phyloP scores from a whole-genome alignment of 2,888 invertebrate genomes.

The Aromia moschata region DNA sequence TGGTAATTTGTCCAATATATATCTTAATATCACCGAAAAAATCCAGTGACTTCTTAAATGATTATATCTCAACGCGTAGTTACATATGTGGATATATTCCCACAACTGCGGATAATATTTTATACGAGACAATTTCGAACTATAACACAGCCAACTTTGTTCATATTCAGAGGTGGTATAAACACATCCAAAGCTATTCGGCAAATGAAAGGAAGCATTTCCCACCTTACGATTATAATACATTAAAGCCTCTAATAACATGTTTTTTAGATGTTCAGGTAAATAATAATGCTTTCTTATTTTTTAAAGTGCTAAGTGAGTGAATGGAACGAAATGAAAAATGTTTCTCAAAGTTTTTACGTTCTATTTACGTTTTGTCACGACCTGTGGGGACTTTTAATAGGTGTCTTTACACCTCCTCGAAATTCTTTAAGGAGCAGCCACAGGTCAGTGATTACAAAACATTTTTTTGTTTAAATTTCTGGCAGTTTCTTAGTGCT shows the following conservation, averaged over 20 bases:
- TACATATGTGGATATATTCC: constrained; percentile 69
- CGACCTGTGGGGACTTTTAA: constrained; percentile 53
- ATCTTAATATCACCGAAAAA: constrained; percentile 33
- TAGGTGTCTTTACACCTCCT: constrained; percentile 48
- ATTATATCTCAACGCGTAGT: constrained; percentile 66
- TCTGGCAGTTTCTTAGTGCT: not conserved
- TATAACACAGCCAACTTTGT: constrained; percentile 61
- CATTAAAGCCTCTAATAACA: constrained; percentile 57
- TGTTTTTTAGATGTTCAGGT: constrained; percentile 52
- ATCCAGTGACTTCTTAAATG: constrained; percentile 52
- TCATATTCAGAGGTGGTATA: constrained; percentile 69
- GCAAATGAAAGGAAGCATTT: constrained; percentile 65
- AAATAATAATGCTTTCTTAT: constrained; percentile 46
- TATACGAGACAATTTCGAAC: constrained; percentile 50
- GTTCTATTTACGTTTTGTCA: constrained; percentile 53
- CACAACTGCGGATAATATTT: constrained; percentile 65
- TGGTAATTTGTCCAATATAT: constrained; percentile 32
- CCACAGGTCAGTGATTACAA: constrained; percentile 60
- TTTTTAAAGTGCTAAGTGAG: constrained; percentile 47
- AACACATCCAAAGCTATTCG: constrained; percentile 70
- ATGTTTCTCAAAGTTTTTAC: constrained; percentile 39
- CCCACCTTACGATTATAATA: constrained; percentile 58
- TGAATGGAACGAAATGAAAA: constrained; percentile 26
- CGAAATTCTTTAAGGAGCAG: constrained; percentile 48
- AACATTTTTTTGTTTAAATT: constrained; percentile 28